Evolutionary conservation across 2,888 invertebrate genomes (phyloP), one percentile per base, ranked within the genome.

Genomic region (Acrobeloides nanus): DNA sequence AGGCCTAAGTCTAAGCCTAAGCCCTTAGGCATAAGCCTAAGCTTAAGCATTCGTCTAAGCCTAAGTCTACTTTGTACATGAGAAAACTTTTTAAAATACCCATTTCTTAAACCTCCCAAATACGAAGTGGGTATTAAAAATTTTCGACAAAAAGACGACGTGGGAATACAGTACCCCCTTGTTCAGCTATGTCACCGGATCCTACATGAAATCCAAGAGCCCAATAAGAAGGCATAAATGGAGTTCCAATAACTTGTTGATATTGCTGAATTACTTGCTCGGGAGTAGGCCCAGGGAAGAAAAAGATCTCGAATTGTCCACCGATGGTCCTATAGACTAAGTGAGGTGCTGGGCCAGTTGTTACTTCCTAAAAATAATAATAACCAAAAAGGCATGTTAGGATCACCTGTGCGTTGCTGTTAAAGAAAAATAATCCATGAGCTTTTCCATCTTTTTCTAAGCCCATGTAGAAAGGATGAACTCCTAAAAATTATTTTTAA

Each of bases 301-400:
- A 62, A 55, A 68, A 73, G 34, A 76, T 59, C 51, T 76, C 75
- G 29, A 76, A 46, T 20, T 69, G 62, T 3, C 75, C 75, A 2
- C 76, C 76, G 29, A 73, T 71, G 10, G 71, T 68, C 50, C 89
- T 80, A 75, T 84, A 89, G 0, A 88, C 88, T 41, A 89, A 38
- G 2, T 61, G 59, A 2, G 69, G 69, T 12, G 55, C 65, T 3
- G 68, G 68, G n/a, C 62, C 61, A n/a, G n/a, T n/a, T n/a, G n/a
- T n/a, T n/a, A n/a, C n/a, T n/a, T n/a, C n/a, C n/a, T n/a, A n/a
- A n/a, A n/a, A n/a, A n/a, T n/a, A n/a, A n/a, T n/a, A n/a, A n/a
- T n/a, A n/a, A n/a, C n/a, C n/a, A n/a, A n/a, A n/a, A n/a, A n/a
- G n/a, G n/a, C n/a, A n/a, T 3, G 68, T 69, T 2, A 51, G 55